Conservation (phyloP, 2,888 invertebrate genomes). For the Panopea generosa region DNA sequence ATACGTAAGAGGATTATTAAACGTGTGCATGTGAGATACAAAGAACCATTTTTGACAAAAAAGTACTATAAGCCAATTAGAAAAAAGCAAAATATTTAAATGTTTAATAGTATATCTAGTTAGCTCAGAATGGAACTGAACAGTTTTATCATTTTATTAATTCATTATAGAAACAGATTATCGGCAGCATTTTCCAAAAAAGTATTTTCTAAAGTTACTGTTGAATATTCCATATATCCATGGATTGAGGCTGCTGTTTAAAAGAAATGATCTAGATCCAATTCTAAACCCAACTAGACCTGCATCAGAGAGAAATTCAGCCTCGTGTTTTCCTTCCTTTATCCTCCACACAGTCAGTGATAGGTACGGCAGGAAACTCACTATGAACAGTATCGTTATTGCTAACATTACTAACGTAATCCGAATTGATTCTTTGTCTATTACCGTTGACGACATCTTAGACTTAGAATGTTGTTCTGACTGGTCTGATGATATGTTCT, state of each 20-base stretch:
- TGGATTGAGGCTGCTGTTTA: constrained; percentile 51
- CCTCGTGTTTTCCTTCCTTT: constrained; percentile 45
- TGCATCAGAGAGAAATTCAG: constrained; percentile 42
- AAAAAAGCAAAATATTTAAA: no score
- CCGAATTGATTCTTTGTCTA: constrained; percentile 39
- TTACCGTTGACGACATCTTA: not conserved
- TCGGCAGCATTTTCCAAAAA: constrained; percentile 4
- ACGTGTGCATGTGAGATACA: no score
- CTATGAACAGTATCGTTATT: constrained; percentile 53
- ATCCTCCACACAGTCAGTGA: constrained; percentile 47
- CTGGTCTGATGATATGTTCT: not conserved
- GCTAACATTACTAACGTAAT: constrained; percentile 54
- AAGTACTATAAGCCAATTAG: no score
- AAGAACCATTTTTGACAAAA: no score
- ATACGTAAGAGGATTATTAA: no score
- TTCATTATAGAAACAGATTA: no score
- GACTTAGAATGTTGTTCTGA: not conserved
- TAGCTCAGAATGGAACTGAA: no score
- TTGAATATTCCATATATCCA: constrained; percentile 59
- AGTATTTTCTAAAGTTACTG: constrained; percentile 42
- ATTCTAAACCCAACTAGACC: constrained; percentile 55
- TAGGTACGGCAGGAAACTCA: constrained; percentile 62
- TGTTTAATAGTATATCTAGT: no score
- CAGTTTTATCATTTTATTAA: no score
- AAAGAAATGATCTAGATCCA: constrained; percentile 48